Percentiles rank a stretch among this genome's conserved stretches.
phyloP scores from a whole-genome alignment of 2,797 vertebrate species.

The Chaenodraco wilsoni region DNA sequence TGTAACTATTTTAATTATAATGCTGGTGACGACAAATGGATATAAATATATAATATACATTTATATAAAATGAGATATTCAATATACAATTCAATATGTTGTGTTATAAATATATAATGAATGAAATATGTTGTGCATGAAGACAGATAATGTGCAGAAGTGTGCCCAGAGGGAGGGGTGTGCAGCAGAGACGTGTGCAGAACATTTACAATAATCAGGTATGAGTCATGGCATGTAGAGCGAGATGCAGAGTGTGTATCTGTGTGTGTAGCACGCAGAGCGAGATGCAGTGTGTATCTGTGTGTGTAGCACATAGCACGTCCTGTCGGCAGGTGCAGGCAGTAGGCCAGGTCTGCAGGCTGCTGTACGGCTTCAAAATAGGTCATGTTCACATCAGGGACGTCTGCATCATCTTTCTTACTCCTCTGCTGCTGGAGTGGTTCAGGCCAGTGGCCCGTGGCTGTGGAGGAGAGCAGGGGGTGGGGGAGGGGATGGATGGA shows the following conservation, averaged over 20 bases:
- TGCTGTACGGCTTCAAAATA: conserved; percentile 76
- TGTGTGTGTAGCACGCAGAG: background rate
- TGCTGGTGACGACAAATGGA: background rate
- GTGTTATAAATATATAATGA: background rate
- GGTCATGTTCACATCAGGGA: conserved; percentile 78
- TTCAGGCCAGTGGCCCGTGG: conserved; percentile 72
- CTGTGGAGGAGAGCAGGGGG: conserved; percentile 37
- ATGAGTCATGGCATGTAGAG: background rate
- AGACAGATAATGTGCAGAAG: background rate
- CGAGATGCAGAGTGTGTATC: conserved; percentile 1
- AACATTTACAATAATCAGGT: background rate
- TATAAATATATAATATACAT: background rate
- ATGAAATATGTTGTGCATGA: background rate
- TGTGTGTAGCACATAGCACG: background rate
- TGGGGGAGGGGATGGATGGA: conserved; percentile 44
- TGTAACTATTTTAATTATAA: background rate
- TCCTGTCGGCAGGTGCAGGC: conserved; percentile 38
- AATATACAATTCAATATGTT: background rate
- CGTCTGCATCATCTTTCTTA: conserved; percentile 76
- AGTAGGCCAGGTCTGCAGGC: conserved; percentile 60
- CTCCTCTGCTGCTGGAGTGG: conserved; percentile 76
- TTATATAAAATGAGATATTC: background rate
- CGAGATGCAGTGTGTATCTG: conserved; percentile 1
- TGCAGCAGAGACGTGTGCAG: background rate
- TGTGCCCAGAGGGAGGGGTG: background rate